phyloP scores from a whole-genome alignment of 2,888 invertebrate genomes.

The Hyalella azteca region DNA sequence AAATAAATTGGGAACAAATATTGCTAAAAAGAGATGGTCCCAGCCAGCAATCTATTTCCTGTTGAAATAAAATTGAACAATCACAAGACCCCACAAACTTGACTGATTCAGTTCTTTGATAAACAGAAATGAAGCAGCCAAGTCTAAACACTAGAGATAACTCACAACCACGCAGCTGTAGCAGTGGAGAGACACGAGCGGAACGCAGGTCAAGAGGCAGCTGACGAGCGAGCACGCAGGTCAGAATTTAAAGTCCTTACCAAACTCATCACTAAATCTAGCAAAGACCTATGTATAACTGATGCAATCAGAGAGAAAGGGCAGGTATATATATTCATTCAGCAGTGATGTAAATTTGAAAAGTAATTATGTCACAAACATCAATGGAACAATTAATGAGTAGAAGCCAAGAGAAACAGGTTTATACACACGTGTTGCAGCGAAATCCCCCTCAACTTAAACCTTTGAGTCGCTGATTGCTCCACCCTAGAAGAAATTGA shows the following conservation, averaged over 20 bases:
- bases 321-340: constrained; percentile 10
- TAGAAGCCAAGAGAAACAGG: constrained; percentile 42
- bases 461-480: constrained; percentile 58
- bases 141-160: constrained; percentile 26
- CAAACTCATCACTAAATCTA: constrained; percentile 30
- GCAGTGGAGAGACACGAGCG: constrained; percentile 28
- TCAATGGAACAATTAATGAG: constrained; percentile 7
- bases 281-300: not conserved
- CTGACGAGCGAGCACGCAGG: constrained; percentile 26
- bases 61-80: constrained; percentile 21
- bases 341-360: constrained; percentile 25
- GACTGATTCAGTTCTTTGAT: not conserved
- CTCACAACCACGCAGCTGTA: constrained; percentile 26
- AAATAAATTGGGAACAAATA: too few relatives aligned
- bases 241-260: constrained; percentile 27
- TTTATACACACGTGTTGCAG: constrained; percentile 59
- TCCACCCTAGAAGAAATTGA: constrained; percentile 59
- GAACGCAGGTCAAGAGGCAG: constrained; percentile 21
- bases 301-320: constrained; percentile 11
- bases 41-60: not conserved
- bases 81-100: not conserved
- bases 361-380: constrained; percentile 16
- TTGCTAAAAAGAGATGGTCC: constrained; percentile 9
- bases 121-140: constrained; percentile 12
- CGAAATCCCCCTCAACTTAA: constrained; percentile 58